Base-by-base conservation (phyloP, 2,888 invertebrate species). In the Epistrophe grossulariae region DNA sequence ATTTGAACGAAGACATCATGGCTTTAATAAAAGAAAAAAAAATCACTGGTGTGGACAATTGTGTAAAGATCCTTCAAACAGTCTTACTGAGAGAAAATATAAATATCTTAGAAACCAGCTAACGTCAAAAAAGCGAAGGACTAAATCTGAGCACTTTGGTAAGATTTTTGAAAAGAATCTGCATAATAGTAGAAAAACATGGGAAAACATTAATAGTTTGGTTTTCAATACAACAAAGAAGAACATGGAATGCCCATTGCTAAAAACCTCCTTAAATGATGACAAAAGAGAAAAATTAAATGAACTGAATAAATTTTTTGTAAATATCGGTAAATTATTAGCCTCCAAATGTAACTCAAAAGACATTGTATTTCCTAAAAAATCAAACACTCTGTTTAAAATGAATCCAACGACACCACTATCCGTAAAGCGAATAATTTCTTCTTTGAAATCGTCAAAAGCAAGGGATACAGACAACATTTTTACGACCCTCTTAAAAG, bases 111-210 rank as follows among this genome's bases (percentile, higher is more conserved):
- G 43, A 62, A 62, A 62, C 24, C 19, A 62, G 38, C 19, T 62
- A 15, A 62, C 62, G 5, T 62, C 62, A 4, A 62, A 43, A 40
- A 62, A 62, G 6, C 19, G 62, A 40, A 7, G 15, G 43, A 24
- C 10, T 43, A 43, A 43, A 62, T 59, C 19, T 15, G 62, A 62
- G 17, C 10, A 62, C 24, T 62, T 40, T 62, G 62, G 62, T 24
- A 62, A 43, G 11, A 60, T 60, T 60, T 60, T 60, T 6, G 35
- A 60, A 60, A 60, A 60, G 17, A 38, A 60, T 60, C 19, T 60
- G 5, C 38, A 60, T 60, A 19, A 60, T 13, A 60, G 60, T 19
- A 62, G 62, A 62, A 62, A 19, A 19, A 50, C 45, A 45, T 45
- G 45, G 45, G 6, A 19, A 10, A 60, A 60, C 38, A 60, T 60